Conservation (phyloP, 2,113 vertebrate species). For the Albula goreensis region DNA sequence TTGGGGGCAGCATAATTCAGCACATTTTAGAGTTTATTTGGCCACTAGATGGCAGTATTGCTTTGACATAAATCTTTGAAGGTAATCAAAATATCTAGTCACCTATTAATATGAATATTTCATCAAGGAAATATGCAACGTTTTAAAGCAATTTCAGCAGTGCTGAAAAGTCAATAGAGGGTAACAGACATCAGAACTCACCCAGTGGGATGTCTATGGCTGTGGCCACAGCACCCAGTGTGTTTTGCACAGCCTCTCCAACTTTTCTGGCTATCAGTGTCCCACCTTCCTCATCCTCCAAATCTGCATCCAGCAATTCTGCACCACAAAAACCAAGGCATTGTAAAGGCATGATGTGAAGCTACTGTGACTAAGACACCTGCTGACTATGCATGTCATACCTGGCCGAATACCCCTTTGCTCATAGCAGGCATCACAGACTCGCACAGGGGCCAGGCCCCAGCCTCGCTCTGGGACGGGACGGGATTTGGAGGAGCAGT, state of each 20-base stretch:
- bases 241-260: conserved; percentile 95
- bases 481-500: conserved; percentile 88
- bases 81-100: not conserved
- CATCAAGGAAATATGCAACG: not conserved
- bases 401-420: conserved; percentile 79
- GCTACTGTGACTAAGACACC: not conserved
- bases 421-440: conserved; percentile 91
- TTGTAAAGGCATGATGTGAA: not conserved
- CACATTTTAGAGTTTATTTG: not conserved
- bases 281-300: conserved; percentile 87
- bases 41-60: conserved; percentile 10
- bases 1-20: not conserved
- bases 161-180: not conserved
- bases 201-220: conserved; percentile 97
- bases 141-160: not conserved
- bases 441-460: conserved; percentile 88
- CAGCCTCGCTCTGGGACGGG: conserved; percentile 95
- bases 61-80: not conserved
- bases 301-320: conserved; percentile 82
- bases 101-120: not conserved
- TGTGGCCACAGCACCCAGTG: conserved; percentile 90
- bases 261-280: conserved; percentile 94
- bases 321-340: conserved; percentile 28
- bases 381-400: conserved; percentile 50
- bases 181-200: conserved; percentile 53